Base-by-base conservation (phyloP, 1,140 invertebrate species). In the Drosophila athabasca region DNA sequence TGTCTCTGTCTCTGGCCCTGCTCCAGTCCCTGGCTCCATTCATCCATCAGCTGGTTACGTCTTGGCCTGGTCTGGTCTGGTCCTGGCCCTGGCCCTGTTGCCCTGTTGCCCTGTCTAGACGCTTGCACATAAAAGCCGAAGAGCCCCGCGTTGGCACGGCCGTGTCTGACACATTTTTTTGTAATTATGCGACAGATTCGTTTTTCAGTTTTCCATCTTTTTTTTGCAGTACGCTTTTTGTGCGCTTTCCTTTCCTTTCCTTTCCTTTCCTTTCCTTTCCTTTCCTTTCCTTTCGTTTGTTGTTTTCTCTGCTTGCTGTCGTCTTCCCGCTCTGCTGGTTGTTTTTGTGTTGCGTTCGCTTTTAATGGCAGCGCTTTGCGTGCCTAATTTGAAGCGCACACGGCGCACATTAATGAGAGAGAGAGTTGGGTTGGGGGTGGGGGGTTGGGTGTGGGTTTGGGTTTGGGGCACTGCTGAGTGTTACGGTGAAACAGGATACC, bases 151-250 rank as follows among this genome's bases (percentile, higher is more conserved):
- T 81, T 82, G 62, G 66, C 73, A 52, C 50, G 62, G 73, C 62
- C 62, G 60, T 49, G 73, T 69, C 78, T 82, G 79, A 74, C 79
- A 82, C 69, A 82, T 82, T 82, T 81, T 69, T 82, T 82, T 77
- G 79, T 82, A 82, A 82, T 82, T 78, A 82, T 82, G 79, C 79
- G 79, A 82, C 79, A 82, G 79, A 82, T 82, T 82, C 79, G 62
- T 69, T 82, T 74, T 74, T 62, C 76, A 68, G 31, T 62, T 48
- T 17, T 52, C 52, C 26, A 29, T 31, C 3, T 31, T 31, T 0
- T 26, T 41, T 39, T 46, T n/a, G n/a, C n/a, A n/a, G n/a, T n/a
- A n/a, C n/a, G n/a, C n/a, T n/a, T n/a, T n/a, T n/a, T n/a, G n/a
- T 44, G 5, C 26, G 19, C 19, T 24, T 41, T 24, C 41, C 51